These are phyloP conservation scores for Thalassophryne amazonica DNA, from an alignment of 2,797 vertebrate species.

Conservation along the genomic window DNA sequence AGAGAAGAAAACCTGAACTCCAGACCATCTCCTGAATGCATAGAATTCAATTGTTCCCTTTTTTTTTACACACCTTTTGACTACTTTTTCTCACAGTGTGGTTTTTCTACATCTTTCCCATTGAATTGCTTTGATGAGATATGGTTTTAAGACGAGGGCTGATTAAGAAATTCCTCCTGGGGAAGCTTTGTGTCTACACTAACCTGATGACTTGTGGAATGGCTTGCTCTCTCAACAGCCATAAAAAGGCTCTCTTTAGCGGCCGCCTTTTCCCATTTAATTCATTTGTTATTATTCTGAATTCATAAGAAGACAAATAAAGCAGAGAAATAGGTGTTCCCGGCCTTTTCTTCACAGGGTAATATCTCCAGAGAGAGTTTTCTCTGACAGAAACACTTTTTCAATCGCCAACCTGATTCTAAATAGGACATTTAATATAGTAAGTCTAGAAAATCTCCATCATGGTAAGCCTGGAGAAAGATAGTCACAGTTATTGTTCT, in stretches of 20 bases:
- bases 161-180: slow-evolving; percentile 17
- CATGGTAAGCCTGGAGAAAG: neutral
- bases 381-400: slow-evolving; percentile 4
- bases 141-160: slow-evolving; percentile 3
- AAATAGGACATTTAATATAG: slow-evolving; percentile 20
- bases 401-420: neutral
- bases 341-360: neutral
- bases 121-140: slow-evolving; percentile 6
- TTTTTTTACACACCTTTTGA: neutral
- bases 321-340: neutral
- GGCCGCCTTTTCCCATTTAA: slow-evolving; percentile 3
- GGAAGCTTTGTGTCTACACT: neutral
- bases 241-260: neutral
- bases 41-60: neutral
- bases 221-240: neutral
- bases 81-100: slow-evolving; percentile 1
- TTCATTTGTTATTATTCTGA: slow-evolving; percentile 4
- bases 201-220: slow-evolving; percentile 3
- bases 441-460: slow-evolving; percentile 13
- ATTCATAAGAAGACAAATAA: neutral
- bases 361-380: neutral
- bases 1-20: slow-evolving; percentile 27
- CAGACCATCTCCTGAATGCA: neutral
- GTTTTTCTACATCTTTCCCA: slow-evolving; percentile 9
- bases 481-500: slow-evolving; percentile 41